phyloP scores from a whole-genome alignment of 2,797 vertebrate species.

The Acestrorhynchus altus region DNA sequence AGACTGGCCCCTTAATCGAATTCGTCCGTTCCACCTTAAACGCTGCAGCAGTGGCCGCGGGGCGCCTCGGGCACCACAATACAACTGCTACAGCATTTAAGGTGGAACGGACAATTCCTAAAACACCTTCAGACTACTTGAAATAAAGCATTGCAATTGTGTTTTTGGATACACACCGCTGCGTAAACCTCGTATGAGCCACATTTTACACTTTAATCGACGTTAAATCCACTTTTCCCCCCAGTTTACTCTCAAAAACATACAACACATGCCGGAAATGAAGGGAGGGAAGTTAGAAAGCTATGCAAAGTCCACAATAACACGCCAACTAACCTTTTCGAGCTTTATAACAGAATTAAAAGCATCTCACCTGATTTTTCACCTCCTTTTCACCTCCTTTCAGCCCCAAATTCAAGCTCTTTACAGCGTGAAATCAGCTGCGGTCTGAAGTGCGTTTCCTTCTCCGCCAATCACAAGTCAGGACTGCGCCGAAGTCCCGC shows the following conservation, averaged over 20 bases:
- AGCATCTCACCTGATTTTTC: conserved; percentile 26
- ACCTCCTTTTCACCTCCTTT: background rate
- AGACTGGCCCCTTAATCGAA: background rate
- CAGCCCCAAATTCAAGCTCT: background rate
- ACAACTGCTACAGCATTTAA: background rate
- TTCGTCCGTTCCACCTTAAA: background rate
- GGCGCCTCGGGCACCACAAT: background rate
- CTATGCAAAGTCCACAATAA: background rate
- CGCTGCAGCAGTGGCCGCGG: background rate
- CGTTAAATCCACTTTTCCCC: too few relatives aligned
- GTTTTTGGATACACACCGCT: background rate
- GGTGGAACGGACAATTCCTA: background rate
- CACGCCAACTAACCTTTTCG: too few relatives aligned
- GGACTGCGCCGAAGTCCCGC: background rate
- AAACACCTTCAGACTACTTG: background rate
- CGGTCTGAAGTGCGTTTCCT: background rate
- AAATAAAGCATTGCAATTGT: too few relatives aligned
- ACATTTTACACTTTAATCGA: too few relatives aligned
- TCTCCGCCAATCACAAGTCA: conserved; percentile 7
- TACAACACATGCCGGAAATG: conserved; percentile 30
- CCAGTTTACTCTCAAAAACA: background rate
- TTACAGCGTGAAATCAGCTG: background rate
- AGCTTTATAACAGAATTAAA: background rate
- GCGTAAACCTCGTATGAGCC: too few relatives aligned
- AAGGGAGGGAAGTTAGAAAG: conserved; percentile 24